phyloP scores from a whole-genome alignment of 2,888 invertebrate species.

The Patella caerulea region DNA sequence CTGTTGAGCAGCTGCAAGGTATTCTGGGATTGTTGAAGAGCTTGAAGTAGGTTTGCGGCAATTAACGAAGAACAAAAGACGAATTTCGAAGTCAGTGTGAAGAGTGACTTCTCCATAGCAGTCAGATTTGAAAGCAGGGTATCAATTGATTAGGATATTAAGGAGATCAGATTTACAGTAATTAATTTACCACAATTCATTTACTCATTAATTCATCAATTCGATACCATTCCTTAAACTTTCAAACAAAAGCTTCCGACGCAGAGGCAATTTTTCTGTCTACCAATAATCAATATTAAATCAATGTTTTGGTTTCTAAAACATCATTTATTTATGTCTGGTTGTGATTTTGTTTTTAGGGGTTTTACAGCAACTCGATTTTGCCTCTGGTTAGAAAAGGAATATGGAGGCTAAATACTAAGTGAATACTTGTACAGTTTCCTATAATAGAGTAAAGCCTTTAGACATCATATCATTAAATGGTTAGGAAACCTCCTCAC shows the following conservation, averaged over 20 bases:
- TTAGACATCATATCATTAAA: too few relatives aligned
- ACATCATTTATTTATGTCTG: too few relatives aligned
- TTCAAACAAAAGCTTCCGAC: constrained; percentile 1
- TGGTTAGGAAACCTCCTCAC: too few relatives aligned
- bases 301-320: too few relatives aligned
- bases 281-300: too few relatives aligned
- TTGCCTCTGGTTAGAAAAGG: too few relatives aligned
- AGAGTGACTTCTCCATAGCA: constrained; percentile 7
- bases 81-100: neutral
- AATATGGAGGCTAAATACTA: too few relatives aligned
- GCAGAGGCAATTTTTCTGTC: neutral
- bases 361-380: too few relatives aligned
- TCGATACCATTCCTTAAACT: neutral
- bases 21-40: constrained; percentile 6
- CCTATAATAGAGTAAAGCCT: too few relatives aligned
- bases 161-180: neutral
- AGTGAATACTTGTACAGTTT: too few relatives aligned
- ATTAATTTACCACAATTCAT: neutral
- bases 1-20: constrained; percentile 10
- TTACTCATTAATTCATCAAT: constrained; percentile 6
- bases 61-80: constrained; percentile 10
- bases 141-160: constrained; percentile 5
- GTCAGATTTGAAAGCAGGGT: neutral
- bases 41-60: constrained; percentile 7
- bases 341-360: too few relatives aligned